Conservation (phyloP, 2,797 vertebrate species). For the Pangasius krempfi region DNA sequence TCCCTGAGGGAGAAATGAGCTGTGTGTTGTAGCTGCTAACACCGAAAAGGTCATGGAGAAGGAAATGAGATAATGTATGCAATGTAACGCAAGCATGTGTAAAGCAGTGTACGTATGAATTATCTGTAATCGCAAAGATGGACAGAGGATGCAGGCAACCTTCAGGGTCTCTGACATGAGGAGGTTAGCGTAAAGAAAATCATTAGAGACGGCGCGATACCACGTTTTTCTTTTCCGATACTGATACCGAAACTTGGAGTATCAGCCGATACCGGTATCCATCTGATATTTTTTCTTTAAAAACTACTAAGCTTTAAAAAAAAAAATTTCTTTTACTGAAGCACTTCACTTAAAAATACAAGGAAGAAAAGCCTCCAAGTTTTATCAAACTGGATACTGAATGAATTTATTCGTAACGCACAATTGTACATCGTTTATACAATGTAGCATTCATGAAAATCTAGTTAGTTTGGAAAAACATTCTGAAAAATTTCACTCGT, state of each 20-base stretch:
- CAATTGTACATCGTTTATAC: neutral
- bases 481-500: too few relatives aligned
- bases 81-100: neutral
- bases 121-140: neutral
- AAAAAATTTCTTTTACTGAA: neutral
- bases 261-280: neutral
- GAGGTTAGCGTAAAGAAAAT: neutral
- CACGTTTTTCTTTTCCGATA: neutral
- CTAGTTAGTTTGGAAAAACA: neutral
- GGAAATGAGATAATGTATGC: neutral
- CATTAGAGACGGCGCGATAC: neutral
- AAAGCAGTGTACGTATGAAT: neutral
- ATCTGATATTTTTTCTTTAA: neutral
- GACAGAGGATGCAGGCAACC: too few relatives aligned
- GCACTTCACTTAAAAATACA: neutral
- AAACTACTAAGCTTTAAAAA: neutral
- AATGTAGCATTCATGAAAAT: neutral
- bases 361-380: neutral
- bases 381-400: neutral
- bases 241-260: neutral
- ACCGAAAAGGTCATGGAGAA: neutral
- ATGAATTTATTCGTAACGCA: neutral
- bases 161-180: neutral
- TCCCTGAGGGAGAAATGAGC: conserved; percentile 34
- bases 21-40: conserved; percentile 11